Evolutionary conservation across 1,140 invertebrate species (phyloP), one percentile per base, ranked within the genome.

Genomic region (Meloidogyne floridensis): DNA sequence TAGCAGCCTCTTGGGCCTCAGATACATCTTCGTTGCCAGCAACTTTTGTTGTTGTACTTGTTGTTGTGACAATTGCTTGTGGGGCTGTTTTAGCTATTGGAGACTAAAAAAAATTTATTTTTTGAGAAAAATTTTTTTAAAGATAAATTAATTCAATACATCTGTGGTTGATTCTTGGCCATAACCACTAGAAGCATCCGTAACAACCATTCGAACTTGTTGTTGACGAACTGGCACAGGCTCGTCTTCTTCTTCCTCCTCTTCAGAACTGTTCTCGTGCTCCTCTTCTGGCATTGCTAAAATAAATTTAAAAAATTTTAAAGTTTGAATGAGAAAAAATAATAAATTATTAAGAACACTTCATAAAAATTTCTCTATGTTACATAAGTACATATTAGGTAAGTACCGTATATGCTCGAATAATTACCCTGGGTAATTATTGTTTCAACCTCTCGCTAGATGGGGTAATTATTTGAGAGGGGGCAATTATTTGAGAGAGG

Each of bases 1-100:
- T 54, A 20, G 77, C 18, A 18, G 77, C 77, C 20, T 79, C 65
- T 42, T 79, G 77, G 47, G 77, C 77, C 0, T 69, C 59, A 10
- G 43, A 65, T 2, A 72, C 43, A 54, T 74, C 72, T 18, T 47
- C 72, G 15, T 74, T 54, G 0, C 72, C 72, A 15, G 56, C 18
- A 11, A 54, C 77, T 42, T 47, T 47, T 11, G 77, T 69, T 32
- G 77, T 69, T 32, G 77, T 65, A 65, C 59, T 65, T 65, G 59
- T 65, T 65, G 59, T n/a, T n/a, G 59, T 65, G 10, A 65, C 59
- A n/a, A 65, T 65, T 65, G 59, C 59, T 18, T 65, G 59, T 65
- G 59, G 59, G 6, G 59, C 4, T 65, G 59, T 65, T n/a, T 65
- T 65, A 65, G 59, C 59, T 6, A 65, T 4, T 65, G 59, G 59